A percentile compares a stretch with the other conserved stretches of the same genome.
Evolutionary conservation across 2,797 vertebrate species (phyloP).

Genomic region (Tadarida brasiliensis): DNA sequence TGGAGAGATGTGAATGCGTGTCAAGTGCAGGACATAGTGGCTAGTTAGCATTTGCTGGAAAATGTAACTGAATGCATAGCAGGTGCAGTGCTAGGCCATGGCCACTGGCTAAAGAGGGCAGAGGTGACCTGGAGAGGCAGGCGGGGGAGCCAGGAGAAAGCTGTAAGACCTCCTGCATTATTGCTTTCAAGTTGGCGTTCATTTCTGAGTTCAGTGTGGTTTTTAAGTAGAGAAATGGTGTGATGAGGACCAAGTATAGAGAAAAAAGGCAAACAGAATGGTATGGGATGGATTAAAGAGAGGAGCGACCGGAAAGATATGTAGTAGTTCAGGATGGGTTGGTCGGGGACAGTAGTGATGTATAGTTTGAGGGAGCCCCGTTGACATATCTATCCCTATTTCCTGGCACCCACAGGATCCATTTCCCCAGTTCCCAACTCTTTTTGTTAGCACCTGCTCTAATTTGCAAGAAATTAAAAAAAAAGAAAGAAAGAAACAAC

Average conservation of each 20-base stretch:
- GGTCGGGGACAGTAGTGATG: background rate
- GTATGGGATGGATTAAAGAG: background rate
- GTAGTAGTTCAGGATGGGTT: background rate
- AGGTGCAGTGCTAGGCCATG: background rate
- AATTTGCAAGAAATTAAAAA: slow-evolving; percentile 56
- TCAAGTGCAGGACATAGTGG: background rate
- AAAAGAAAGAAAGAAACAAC: background rate
- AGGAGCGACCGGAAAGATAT: background rate
- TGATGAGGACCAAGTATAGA: background rate
- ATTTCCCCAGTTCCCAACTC: background rate
- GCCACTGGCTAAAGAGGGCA: background rate
- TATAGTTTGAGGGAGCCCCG: background rate
- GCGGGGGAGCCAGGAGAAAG: background rate
- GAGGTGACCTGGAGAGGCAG: background rate
- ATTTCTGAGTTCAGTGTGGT: background rate
- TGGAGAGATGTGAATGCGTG: background rate
- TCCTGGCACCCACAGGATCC: background rate
- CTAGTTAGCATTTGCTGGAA: background rate
- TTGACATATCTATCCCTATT: background rate
- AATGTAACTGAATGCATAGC: background rate
- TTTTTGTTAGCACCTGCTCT: slow-evolving; percentile 48
- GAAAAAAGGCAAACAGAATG: background rate
- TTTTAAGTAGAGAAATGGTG: background rate
- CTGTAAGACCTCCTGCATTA: background rate
- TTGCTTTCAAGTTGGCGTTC: background rate